Conservation (phyloP, 1,140 invertebrate genomes). For the Lucilia sericata region DNA sequence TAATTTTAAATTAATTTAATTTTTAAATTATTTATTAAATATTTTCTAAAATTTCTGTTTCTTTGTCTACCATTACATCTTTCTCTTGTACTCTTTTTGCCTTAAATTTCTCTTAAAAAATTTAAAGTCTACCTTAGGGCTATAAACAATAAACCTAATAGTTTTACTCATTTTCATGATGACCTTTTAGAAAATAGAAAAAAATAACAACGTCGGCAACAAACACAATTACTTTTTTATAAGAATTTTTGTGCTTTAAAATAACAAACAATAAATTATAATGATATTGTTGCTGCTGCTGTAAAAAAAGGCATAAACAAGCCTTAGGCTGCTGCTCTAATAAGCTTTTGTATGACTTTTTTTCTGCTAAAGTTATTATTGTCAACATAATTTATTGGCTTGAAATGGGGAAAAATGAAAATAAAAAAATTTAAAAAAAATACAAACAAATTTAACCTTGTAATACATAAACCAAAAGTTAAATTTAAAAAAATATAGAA, state of each 20-base stretch:
- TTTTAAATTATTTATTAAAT: too few relatives aligned
- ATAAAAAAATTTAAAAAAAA: not conserved
- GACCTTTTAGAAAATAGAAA: too few relatives aligned
- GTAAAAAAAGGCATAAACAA: constrained; percentile 4
- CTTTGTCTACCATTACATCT: too few relatives aligned
- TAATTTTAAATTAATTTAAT: too few relatives aligned
- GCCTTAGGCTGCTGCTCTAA: not conserved
- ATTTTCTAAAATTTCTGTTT: too few relatives aligned
- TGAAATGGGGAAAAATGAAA: not conserved
- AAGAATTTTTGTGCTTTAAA: too few relatives aligned
- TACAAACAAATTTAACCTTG: not conserved
- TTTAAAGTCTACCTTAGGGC: not conserved
- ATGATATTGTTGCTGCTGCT: not conserved
- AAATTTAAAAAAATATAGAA: not conserved
- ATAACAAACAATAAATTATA: too few relatives aligned
- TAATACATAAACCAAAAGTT: not conserved
- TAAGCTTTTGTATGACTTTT: not conserved
- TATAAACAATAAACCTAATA: not conserved
- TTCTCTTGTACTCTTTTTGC: too few relatives aligned
- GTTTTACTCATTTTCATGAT: not conserved
- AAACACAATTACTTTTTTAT: too few relatives aligned
- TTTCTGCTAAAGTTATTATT: not conserved
- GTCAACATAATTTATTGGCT: constrained; percentile 1
- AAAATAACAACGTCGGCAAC: too few relatives aligned
- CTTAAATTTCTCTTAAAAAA: not conserved